Base-by-base conservation (phyloP, 2,797 vertebrate genomes). In the Malacoraja senta region DNA sequence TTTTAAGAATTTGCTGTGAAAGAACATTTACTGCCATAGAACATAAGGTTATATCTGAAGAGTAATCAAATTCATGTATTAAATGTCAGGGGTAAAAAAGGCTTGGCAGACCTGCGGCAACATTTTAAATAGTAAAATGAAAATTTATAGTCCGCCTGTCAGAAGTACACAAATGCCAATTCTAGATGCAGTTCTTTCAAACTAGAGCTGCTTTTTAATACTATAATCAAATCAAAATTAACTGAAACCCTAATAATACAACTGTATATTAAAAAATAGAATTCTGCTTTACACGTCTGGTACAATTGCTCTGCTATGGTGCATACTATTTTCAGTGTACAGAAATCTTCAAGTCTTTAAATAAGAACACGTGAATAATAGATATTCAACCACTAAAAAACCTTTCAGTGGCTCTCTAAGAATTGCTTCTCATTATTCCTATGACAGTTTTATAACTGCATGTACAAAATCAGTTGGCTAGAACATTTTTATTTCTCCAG, bases 241-340 rank as follows among this genome's bases (percentile, higher is more conserved):
- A 72, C 86, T 1, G 1, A 15, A 53, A 10, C 38, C 9, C 90
- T 74, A 74, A 71, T 24, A 35, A 35, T 71, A 17, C 17, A 68
- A 12, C 24, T 26, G 10, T 86, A 44, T 65, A 44, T 32, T 38
- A 15, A 38, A 91, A 53, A 91, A 24, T 72, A 65, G 44, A 91
- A 91, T 91, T 74, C 90, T 91, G 90, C 90, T 32, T 72, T 71
- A 44, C 68, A 74, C 35, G 15, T 74, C 26, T 44, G 68, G 68
- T 91, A 74, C 44, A 91, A 91, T 91, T 72, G 21, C 24, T 91
- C 32, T 38, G 88, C 38, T 65, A 91, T 44, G 90, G 90, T 72
- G 19, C 38, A 44, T 91, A 74, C 19, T 13, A 72, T 71, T 71
- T 32, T n/a, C 26, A 44, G 6, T 38, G 32, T 74, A 74, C 68